Percentiles rank a stretch among this genome's conserved stretches.
Conservation (phyloP, 2,797 vertebrate species). For the Pelodytes ibericus region DNA sequence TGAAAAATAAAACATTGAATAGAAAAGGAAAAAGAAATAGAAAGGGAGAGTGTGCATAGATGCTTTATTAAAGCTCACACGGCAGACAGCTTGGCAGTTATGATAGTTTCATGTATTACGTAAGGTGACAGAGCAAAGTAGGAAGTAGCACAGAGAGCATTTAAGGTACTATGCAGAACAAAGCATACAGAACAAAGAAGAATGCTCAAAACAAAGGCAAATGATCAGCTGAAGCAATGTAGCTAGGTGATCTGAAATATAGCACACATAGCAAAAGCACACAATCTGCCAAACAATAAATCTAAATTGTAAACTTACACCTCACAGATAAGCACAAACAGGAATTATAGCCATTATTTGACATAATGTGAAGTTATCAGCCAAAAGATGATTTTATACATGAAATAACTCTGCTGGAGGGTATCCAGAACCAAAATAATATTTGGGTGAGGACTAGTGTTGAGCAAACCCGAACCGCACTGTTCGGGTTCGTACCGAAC, state of each 20-base stretch:
- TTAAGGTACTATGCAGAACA: neutral
- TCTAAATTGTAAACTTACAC: neutral
- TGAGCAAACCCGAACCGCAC: too few species aligned
- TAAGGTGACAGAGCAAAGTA: too few species aligned
- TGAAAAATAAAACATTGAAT: too few species aligned
- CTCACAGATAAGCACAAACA: neutral
- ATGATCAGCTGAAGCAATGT: neutral
- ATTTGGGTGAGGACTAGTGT: too few species aligned
- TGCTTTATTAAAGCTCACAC: too few species aligned
- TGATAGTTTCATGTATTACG: too few species aligned
- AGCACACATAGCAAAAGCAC: neutral
- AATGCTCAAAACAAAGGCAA: neutral
- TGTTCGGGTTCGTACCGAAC: too few species aligned
- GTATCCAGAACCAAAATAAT: neutral
- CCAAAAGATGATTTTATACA: neutral
- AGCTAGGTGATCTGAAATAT: neutral
- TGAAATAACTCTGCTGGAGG: neutral
- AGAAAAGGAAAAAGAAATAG: too few species aligned
- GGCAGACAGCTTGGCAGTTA: too few species aligned
- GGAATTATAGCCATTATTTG: neutral
- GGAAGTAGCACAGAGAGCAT: constrained; percentile 2
- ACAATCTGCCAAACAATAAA: neutral
- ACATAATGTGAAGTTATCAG: neutral
- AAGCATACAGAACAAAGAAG: neutral
- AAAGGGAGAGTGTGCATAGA: too few species aligned